Percentiles rank a stretch among this genome's conserved stretches.
These are phyloP conservation scores for Noctua janthe DNA, from an alignment of 2,888 invertebrate species.

Conservation along the genomic window DNA sequence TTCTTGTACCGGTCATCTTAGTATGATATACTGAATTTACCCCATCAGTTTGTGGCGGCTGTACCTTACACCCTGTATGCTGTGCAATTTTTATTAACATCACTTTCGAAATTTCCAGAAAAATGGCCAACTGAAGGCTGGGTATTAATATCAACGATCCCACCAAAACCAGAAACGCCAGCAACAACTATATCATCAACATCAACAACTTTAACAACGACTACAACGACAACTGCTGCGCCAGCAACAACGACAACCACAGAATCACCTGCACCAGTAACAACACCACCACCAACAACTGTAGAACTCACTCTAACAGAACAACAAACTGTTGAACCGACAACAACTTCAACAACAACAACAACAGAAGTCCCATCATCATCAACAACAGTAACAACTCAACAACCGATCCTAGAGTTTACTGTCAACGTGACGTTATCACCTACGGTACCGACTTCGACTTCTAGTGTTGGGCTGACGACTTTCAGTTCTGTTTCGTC, in stretches of 20 bases:
- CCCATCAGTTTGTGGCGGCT: too few relatives aligned
- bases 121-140: conserved; percentile 92
- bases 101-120: conserved; percentile 79
- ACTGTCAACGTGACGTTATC: conserved; percentile 83
- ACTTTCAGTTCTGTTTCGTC: conserved; percentile 73
- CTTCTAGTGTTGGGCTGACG: conserved; percentile 73
- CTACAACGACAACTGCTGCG: conserved; percentile 21
- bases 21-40: too few relatives aligned
- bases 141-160: conserved; percentile 89
- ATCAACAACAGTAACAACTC: conserved; percentile 74
- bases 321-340: conserved; percentile 32
- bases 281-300: conserved; percentile 47
- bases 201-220: conserved; percentile 71
- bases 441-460: conserved; percentile 78
- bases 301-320: conserved; percentile 44
- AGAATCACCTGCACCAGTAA: conserved; percentile 44
- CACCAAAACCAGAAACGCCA: conserved; percentile 80
- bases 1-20: too few relatives aligned
- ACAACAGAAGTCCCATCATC: conserved; percentile 57
- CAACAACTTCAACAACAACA: conserved; percentile 76
- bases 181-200: conserved; percentile 63
- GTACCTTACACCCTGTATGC: too few relatives aligned
- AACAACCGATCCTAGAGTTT: conserved; percentile 77
- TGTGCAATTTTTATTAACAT: neutral
- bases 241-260: conserved; percentile 67